Conservation (phyloP, 2,888 invertebrate genomes). For the Keiferia lycopersicella region DNA sequence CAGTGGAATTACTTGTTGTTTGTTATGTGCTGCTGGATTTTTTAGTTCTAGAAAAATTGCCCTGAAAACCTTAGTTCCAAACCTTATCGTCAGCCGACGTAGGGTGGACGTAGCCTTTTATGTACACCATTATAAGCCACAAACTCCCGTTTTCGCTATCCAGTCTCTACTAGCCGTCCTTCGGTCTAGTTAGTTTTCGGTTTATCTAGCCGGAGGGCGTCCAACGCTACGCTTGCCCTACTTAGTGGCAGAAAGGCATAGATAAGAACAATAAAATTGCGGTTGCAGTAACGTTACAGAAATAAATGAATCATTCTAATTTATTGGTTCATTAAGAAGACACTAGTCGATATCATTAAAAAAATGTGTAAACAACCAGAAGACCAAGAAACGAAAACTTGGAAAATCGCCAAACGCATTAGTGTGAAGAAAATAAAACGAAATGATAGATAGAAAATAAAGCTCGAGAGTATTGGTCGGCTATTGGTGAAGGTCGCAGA, state of each 20-base stretch:
- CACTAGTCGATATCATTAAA: slow-evolving; percentile 2
- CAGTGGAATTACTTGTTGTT: background rate
- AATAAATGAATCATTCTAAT: slow-evolving; percentile 6
- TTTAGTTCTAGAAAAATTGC: too few relatives aligned
- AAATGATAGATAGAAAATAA: slow-evolving; percentile 2
- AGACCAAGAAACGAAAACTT: slow-evolving; percentile 18
- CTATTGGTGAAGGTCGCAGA: slow-evolving; percentile 11
- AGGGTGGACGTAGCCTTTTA: too few relatives aligned
- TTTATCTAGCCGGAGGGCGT: too few relatives aligned
- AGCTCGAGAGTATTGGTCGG: slow-evolving; percentile 1
- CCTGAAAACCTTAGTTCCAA: too few relatives aligned
- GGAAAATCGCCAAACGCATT: slow-evolving; percentile 22
- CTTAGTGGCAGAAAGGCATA: too few relatives aligned
- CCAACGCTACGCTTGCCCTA: too few relatives aligned
- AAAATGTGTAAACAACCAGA: slow-evolving; percentile 13
- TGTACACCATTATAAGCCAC: too few relatives aligned
- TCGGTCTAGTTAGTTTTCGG: too few relatives aligned
- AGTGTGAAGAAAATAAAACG: slow-evolving; percentile 20
- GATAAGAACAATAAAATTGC: background rate
- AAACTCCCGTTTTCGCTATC: too few relatives aligned
- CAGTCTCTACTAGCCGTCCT: too few relatives aligned
- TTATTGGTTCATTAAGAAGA: slow-evolving; percentile 9
- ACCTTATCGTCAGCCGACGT: too few relatives aligned
- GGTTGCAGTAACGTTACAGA: background rate
- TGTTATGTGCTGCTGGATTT: background rate